Percentiles rank a stretch among this genome's conserved stretches.
phyloP scores from a whole-genome alignment of 2,888 invertebrate genomes.

The Ennomos quercinarius region DNA sequence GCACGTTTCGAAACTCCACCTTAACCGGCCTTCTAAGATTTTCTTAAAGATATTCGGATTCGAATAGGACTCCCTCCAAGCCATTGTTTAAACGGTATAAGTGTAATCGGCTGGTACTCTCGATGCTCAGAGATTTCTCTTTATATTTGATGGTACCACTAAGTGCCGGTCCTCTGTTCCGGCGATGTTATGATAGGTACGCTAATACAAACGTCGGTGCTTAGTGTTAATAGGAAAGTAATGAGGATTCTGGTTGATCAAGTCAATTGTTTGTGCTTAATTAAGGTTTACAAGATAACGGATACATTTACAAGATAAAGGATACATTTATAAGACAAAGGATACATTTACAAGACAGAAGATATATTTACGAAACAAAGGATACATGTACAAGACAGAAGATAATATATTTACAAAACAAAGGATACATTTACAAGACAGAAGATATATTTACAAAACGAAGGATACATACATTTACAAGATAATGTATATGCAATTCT shows the following conservation, averaged over 20 bases:
- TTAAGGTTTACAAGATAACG: too few relatives aligned
- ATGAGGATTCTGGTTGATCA: constrained; percentile 4
- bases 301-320: too few relatives aligned
- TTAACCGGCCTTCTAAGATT: constrained; percentile 36
- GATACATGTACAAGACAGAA: too few relatives aligned
- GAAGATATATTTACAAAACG: too few relatives aligned
- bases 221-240: constrained; percentile 11
- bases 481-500: too few relatives aligned
- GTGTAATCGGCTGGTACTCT: constrained; percentile 35
- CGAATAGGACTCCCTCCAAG: constrained; percentile 31
- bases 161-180: constrained; percentile 30
- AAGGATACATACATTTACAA: too few relatives aligned
- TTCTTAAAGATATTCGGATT: constrained; percentile 38
- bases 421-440: too few relatives aligned
- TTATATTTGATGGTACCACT: constrained; percentile 30
- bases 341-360: too few relatives aligned
- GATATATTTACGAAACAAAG: too few relatives aligned
- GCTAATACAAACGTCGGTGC: constrained; percentile 26
- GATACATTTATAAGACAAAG: too few relatives aligned
- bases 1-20: constrained; percentile 7
- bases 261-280: too few relatives aligned
- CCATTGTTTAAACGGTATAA: constrained; percentile 42
- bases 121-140: constrained; percentile 33
- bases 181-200: constrained; percentile 27
- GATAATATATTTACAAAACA: too few relatives aligned